A percentile compares a stretch with the other conserved stretches of the same genome.
Conservation (phyloP, 2,113 vertebrate genomes). For the Catharus bicknelli region DNA sequence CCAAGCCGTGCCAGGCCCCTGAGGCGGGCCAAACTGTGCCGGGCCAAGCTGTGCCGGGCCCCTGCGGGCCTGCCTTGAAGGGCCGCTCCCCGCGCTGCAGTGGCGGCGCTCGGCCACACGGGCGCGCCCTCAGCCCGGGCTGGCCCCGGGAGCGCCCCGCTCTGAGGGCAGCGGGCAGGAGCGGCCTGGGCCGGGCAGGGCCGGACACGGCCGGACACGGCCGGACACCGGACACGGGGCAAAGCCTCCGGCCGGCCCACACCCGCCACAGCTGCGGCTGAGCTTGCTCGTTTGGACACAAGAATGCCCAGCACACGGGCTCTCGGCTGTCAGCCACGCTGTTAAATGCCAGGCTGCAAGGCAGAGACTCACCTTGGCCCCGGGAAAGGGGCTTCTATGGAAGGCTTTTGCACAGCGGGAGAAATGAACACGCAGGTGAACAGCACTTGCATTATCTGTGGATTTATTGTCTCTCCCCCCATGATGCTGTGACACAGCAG, state of each 20-base stretch:
- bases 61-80: background rate
- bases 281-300: background rate
- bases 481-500: slow-evolving; percentile 81
- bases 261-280: background rate
- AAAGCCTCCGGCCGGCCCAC: no score
- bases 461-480: slow-evolving; percentile 65
- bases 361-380: slow-evolving; percentile 74
- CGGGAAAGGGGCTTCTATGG: slow-evolving; percentile 75
- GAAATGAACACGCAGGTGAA: slow-evolving; percentile 80
- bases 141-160: background rate
- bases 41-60: background rate
- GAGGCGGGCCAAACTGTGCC: no score
- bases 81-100: background rate
- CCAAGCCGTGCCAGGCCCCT: no score
- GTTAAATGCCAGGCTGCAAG: background rate
- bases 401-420: slow-evolving; percentile 77
- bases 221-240: background rate
- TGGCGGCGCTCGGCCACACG: background rate
- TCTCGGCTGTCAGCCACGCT: background rate
- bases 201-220: background rate
- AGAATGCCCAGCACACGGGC: background rate
- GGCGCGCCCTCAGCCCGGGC: background rate
- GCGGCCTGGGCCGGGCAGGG: background rate
- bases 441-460: slow-evolving; percentile 74
- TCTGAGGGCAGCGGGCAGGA: background rate